phyloP scores from a whole-genome alignment of 2,113 vertebrate genomes.

The Hiodon alosoides region DNA sequence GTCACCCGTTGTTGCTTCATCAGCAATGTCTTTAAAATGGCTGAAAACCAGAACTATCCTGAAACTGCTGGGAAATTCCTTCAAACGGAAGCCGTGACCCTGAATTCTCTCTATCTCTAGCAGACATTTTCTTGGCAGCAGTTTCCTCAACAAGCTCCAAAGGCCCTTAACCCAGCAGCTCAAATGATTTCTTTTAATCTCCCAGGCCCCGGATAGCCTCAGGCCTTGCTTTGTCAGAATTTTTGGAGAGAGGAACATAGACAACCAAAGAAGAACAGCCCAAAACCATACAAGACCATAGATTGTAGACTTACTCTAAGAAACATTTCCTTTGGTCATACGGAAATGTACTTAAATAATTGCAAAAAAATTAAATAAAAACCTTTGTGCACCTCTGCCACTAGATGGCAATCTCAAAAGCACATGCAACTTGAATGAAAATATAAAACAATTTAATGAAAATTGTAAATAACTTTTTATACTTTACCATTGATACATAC shows the following conservation, averaged over 20 bases:
- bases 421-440: no score
- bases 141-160: neutral
- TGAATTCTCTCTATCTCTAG: neutral
- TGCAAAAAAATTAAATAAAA: no score
- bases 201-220: slow-evolving; percentile 11
- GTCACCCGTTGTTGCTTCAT: neutral
- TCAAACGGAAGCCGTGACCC: slow-evolving; percentile 27
- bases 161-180: neutral
- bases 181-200: slow-evolving; percentile 1
- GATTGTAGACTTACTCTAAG: no score
- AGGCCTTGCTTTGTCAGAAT: neutral
- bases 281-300: neutral
- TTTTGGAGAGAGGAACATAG: neutral
- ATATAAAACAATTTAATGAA: no score
- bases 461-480: no score
- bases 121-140: slow-evolving; percentile 11
- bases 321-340: neutral
- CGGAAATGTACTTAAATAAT: no score
- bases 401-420: no score
- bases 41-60: slow-evolving; percentile 7
- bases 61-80: slow-evolving; percentile 18
- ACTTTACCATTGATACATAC: no score
- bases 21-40: neutral
- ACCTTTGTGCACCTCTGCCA: no score
- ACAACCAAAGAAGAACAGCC: neutral